Evolutionary conservation across 30 jellyfish, hydroid and myxozoan species (phyloP), one percentile per base, ranked within the genome.

Genomic region (Chrysaora quinquecirrha): DNA sequence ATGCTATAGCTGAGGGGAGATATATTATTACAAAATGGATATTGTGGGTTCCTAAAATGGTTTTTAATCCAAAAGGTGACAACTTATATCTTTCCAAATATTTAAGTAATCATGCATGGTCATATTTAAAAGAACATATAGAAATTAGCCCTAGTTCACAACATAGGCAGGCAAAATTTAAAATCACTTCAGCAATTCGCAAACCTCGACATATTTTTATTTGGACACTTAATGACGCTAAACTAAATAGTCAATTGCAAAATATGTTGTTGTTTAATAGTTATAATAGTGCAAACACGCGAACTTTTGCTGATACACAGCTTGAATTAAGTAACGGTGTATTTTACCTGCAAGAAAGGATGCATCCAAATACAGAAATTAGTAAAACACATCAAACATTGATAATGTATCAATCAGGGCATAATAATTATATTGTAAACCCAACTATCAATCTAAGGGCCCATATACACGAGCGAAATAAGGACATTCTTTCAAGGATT

Each of bases 41-140:
- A 34, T 33, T 69, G 18, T 43, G 82, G 82, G 82, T 69, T 69
- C 82, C 82, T 27, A 69, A 69, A 69, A 69, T 69, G 82, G 32
- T 32, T 43, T 69, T 69, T 33, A 69, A 69, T 25, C 9, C 16
- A 33, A 43, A 11, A 6, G 82, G 82, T 69, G 11, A 33, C 3
- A 20, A 33, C 2, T 32, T 69, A 43, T 69, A 33, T 71, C 4
- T 69, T 20, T 69, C 82, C 11, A 30, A 69, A 33, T 69, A 33
- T 43, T 27, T 69, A 16, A 34, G 21, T 32, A 34, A 18, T 69
- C 82, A 69, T 33, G 7, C 82, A 34, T 69, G 71, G 71, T 1
- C 34, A 16, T 69, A 69, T 69, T 43, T 69, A 12, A 69, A 69
- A 24, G 82, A 69, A 69, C 30, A 71, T 9, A 32, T 69, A 69